A percentile compares a stretch with the other conserved stretches of the same genome.
Conservation (phyloP, 30 jellyfish, hydroid and myxozoan genomes). For the Pelagia noctiluca region DNA sequence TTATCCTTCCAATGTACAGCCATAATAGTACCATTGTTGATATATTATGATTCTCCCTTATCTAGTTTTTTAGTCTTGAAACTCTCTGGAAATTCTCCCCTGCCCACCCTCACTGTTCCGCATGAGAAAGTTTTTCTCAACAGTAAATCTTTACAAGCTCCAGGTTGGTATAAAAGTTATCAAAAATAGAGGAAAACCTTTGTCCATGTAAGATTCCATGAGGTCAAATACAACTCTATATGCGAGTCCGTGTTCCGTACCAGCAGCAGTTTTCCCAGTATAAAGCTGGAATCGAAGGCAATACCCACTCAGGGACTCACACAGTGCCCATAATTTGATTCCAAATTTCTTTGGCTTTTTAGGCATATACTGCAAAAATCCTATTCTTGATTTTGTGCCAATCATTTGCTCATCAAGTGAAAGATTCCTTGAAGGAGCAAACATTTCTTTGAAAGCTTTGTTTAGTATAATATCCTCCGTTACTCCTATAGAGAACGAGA, state of each 20-base stretch:
- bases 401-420: conserved; percentile 60
- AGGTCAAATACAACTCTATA: conserved; percentile 46
- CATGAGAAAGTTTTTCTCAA: conserved; percentile 36
- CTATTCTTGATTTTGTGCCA: conserved; percentile 43
- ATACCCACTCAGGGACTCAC: conserved; percentile 47
- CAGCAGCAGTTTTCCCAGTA: conserved; percentile 43
- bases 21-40: conserved; percentile 14
- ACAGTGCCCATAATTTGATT: conserved; percentile 52
- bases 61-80: not conserved
- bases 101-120: conserved; percentile 49
- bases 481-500: no score
- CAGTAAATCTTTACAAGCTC: conserved; percentile 24
- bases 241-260: conserved; percentile 53
- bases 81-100: conserved; percentile 37
- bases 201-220: conserved; percentile 9
- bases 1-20: conserved; percentile 50
- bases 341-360: conserved; percentile 62
- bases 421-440: conserved; percentile 44
- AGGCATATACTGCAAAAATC: conserved; percentile 66
- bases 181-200: conserved; percentile 24
- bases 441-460: conserved; percentile 30
- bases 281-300: conserved; percentile 49
- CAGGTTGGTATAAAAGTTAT: conserved; percentile 37
- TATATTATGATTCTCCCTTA: no score
- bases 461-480: no score